Percentiles rank a stretch among this genome's conserved stretches.
Conservation (phyloP, 2,113 vertebrate species). For the Halcyon malimbica region DNA sequence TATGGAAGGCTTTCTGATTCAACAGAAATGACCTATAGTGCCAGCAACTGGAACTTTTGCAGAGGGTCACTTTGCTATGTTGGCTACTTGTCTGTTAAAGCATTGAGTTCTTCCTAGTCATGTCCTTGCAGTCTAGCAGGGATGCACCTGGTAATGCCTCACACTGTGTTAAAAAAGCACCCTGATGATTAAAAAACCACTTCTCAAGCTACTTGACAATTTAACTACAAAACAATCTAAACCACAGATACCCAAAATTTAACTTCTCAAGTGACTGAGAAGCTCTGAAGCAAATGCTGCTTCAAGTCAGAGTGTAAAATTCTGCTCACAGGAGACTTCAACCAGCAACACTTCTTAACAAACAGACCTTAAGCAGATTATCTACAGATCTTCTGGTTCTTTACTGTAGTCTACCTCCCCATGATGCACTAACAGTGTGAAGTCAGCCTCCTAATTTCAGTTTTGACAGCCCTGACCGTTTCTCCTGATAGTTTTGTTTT, state of each 20-base stretch:
- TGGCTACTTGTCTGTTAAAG: not conserved
- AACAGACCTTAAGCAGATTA: not conserved
- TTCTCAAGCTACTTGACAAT: not conserved
- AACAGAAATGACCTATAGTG: not conserved
- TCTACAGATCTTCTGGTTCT: not conserved
- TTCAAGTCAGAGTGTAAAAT: not conserved
- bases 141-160: not conserved
- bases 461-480: not conserved
- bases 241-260: not conserved
- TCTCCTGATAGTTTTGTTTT: not conserved
- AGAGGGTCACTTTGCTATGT: not conserved
- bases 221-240: not conserved
- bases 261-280: not conserved
- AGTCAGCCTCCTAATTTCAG: not conserved
- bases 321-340: not conserved
- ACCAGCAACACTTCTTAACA: not conserved
- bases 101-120: not conserved
- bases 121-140: not conserved
- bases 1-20: not conserved
- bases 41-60: not conserved
- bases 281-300: not conserved
- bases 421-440: not conserved
- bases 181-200: not conserved
- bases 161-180: not conserved
- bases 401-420: not conserved